These are phyloP conservation scores for Nestor notabilis DNA, from an alignment of 2,113 vertebrate species.

Conservation along the genomic window DNA sequence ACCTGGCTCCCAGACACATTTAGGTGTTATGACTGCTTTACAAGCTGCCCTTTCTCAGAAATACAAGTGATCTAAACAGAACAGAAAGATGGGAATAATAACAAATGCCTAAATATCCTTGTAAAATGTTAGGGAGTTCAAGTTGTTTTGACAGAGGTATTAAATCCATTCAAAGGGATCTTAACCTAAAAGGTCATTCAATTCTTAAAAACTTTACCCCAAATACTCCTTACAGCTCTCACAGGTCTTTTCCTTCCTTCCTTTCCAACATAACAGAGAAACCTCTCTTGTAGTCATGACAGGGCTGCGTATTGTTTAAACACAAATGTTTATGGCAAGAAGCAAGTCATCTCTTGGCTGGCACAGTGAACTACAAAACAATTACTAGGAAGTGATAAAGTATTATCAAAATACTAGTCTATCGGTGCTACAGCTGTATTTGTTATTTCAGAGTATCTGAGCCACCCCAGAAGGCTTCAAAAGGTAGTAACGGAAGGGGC, in stretches of 20 bases:
- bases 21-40: not conserved
- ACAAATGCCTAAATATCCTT: not conserved
- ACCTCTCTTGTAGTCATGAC: not conserved
- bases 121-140: not conserved
- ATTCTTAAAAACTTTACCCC: not conserved
- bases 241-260: not conserved
- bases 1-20: not conserved
- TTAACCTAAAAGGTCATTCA: not conserved
- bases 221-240: not conserved
- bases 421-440: not conserved
- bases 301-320: not conserved
- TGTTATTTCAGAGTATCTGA: not conserved
- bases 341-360: not conserved
- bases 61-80: not conserved
- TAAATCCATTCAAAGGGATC: not conserved
- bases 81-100: not conserved
- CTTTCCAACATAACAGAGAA: not conserved
- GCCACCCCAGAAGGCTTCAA: not conserved
- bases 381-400: not conserved
- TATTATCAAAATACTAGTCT: not conserved
- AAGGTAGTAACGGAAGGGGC: not conserved
- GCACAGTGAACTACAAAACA: not conserved
- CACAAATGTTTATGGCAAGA: not conserved
- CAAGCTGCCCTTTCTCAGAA: not conserved
- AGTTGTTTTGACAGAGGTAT: not conserved